Evolutionary conservation across 2,888 invertebrate species (phyloP).

Genomic region (Sinhomidia bicolor): DNA sequence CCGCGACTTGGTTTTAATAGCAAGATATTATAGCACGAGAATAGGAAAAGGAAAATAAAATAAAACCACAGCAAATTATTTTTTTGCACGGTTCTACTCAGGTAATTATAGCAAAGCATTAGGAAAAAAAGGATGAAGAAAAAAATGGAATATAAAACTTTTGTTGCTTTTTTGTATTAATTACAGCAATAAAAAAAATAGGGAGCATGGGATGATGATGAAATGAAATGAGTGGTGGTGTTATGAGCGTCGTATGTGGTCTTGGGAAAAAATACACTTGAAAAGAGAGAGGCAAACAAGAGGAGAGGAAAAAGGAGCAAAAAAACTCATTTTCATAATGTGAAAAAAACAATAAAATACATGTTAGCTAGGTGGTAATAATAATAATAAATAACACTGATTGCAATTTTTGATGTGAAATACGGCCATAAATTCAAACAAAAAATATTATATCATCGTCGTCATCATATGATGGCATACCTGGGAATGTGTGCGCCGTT

Average conservation of each 20-base stretch:
- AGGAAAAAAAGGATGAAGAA: slow-evolving; percentile 2
- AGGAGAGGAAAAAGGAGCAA: not conserved
- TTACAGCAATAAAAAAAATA: slow-evolving; percentile 1
- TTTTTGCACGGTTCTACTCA: slow-evolving; percentile 13
- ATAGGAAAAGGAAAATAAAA: not conserved
- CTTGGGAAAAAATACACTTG: not conserved
- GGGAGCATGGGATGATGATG: not conserved
- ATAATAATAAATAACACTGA: not conserved
- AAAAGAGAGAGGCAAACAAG: not conserved
- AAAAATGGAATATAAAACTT: not conserved
- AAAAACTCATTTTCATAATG: slow-evolving; percentile 57
- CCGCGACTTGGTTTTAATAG: not conserved
- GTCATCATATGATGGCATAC: too few relatives aligned
- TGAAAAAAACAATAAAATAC: not conserved
- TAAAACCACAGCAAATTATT: not conserved
- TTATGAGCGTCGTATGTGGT: not conserved
- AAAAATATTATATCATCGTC: too few relatives aligned
- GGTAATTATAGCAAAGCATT: slow-evolving; percentile 53
- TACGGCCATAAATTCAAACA: slow-evolving; percentile 5
- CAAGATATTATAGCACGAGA: not conserved
- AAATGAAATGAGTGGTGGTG: not conserved
- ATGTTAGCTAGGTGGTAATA: not conserved
- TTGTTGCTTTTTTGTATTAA: not conserved
- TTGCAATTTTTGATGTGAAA: slow-evolving; percentile 7
- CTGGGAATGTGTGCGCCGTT: slow-evolving; percentile 69